Evolutionary conservation across 92 coral and sea anemone species (phyloP), one percentile per base, ranked within the genome.

Genomic region (Phenganax stokvisi): DNA sequence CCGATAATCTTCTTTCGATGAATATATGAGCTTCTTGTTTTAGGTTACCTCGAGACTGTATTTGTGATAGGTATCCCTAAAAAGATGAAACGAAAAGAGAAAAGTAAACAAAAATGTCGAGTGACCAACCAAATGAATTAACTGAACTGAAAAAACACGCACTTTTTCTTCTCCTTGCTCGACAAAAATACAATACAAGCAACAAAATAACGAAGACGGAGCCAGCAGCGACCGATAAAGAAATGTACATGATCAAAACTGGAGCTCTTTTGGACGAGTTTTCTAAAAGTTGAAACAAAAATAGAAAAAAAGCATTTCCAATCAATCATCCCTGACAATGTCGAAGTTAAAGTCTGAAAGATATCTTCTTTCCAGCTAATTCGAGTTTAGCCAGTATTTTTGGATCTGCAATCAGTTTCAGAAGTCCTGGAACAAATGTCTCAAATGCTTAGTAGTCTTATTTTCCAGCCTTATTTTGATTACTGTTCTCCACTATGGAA

Each of bases 211-310:
- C 11, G 62, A 54, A 28, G n/a, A 74, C 11, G 1, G 79, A 52
- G n/a, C 44, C 54, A n/a, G 28, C 79, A 74, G 60, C 79, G 54
- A 74, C 79, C 11, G 79, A 74, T 10, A 74, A 63, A 20, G 79
- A 74, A 54, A 74, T 74, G 55, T 74, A 74, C 28, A 74, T 27
- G 7, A 74, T 10, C 28, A 74, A 74, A 10, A 27, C n/a, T 74
- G n/a, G 79, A 12, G 62, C 16, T 54, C 47, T 54, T 74, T 74
- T 25, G 9, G 51, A 57, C 55, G 54, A 76, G 58, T 72, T 51
- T 54, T 51, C 51, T 56, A 56, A 59, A 57, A 12, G 4, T 16
- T 51, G 28, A 2, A 58, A 76, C 20, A 57, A 51, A 31, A 28
- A 28, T 9, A 51, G 51, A 8, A 25, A 54, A 25, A 29, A 8